Conservation (phyloP, 1,140 invertebrate genomes). For the Brachionus sp. region DNA sequence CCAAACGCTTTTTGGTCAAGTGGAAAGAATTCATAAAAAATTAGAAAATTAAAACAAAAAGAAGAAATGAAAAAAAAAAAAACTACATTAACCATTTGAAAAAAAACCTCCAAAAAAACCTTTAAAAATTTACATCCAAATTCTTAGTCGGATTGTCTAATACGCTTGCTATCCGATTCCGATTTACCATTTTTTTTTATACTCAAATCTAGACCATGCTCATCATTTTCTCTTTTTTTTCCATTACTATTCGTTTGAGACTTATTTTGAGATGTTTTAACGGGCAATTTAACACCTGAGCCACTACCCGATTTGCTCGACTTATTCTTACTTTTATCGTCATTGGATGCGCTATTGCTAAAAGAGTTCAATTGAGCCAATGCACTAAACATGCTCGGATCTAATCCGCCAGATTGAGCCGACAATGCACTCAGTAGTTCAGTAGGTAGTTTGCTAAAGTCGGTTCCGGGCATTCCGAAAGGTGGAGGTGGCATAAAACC, state of each 20-base stretch:
- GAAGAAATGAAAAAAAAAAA: background rate
- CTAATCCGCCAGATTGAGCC: background rate
- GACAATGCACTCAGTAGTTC: slow-evolving; percentile 20
- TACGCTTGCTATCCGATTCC: slow-evolving; percentile 2
- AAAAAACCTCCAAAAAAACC: too few species aligned
- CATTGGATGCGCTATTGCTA: background rate
- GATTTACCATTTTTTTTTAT: slow-evolving; percentile 3
- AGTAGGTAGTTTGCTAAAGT: slow-evolving; percentile 13
- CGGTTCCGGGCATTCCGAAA: background rate
- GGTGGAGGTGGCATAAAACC: background rate
- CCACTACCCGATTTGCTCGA: background rate
- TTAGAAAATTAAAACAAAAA: background rate
- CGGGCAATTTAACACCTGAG: background rate
- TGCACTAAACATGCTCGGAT: slow-evolving; percentile 38
- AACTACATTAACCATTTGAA: background rate
- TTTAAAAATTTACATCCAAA: background rate
- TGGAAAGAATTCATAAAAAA: background rate
- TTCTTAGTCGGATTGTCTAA: background rate
- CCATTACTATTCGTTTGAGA: background rate
- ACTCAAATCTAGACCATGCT: slow-evolving; percentile 37
- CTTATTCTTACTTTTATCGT: background rate
- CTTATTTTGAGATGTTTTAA: background rate
- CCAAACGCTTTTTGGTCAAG: slow-evolving; percentile 3
- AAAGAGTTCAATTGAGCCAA: slow-evolving; percentile 19
- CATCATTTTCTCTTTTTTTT: slow-evolving; percentile 12